Evolutionary conservation across 2,888 invertebrate species (phyloP).

Genomic region (Abscondita cerata): DNA sequence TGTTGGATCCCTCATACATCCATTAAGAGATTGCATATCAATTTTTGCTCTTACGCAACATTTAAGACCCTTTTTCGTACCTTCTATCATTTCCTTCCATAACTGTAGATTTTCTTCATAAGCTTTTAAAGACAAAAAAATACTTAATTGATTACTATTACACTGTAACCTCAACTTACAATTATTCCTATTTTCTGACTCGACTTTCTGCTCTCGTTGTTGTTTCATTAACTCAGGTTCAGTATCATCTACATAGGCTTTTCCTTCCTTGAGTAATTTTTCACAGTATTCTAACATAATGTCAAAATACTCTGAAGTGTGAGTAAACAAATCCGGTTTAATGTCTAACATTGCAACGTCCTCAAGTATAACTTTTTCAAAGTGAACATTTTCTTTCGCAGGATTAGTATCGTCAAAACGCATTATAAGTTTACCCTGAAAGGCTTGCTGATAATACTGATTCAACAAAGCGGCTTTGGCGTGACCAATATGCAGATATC

Average conservation of each 20-base stretch:
- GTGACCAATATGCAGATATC: constrained; percentile 96
- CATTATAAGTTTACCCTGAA: constrained; percentile 95
- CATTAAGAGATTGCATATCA: constrained; percentile 95
- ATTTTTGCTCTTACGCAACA: constrained; percentile 98
- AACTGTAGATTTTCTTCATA: constrained; percentile 83
- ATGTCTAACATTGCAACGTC: constrained; percentile 92
- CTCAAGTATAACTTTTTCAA: constrained; percentile 95
- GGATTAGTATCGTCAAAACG: constrained; percentile 99
- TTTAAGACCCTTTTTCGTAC: constrained; percentile 77
- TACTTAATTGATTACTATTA: constrained; percentile 5
- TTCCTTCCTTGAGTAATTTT: constrained; percentile 83
- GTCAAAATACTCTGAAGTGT: constrained; percentile 97
- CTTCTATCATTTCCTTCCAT: constrained; percentile 96
- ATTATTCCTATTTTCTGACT: constrained; percentile 85
- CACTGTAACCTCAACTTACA: constrained; percentile 71
- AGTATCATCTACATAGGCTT: constrained; percentile 97
- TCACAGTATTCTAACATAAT: constrained; percentile 88
- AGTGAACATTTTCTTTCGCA: constrained; percentile 96
- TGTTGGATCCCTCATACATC: constrained; percentile 97
- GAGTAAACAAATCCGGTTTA: constrained; percentile 90
- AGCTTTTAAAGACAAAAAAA: constrained; percentile 62
- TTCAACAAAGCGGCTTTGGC: constrained; percentile 98
- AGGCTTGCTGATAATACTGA: constrained; percentile 93
- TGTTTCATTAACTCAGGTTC: constrained; percentile 93
- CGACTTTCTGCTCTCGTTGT: constrained; percentile 87